Conservation (phyloP, 2,888 invertebrate genomes). For the Heliconius sara region DNA sequence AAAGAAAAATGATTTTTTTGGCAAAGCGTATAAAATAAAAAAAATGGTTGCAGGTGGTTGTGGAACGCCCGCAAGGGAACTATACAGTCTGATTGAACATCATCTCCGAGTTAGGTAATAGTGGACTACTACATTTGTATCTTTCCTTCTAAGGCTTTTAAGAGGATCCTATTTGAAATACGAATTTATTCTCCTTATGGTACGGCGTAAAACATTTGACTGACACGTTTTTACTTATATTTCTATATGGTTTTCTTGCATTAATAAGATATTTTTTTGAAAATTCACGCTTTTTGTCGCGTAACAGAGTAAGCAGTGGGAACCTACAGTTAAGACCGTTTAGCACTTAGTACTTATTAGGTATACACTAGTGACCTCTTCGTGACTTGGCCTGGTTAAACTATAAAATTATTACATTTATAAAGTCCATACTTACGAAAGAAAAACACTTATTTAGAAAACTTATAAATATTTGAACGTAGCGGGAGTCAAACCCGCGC, state of each 20-base stretch:
- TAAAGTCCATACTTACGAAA: no score
- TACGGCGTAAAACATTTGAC: background rate
- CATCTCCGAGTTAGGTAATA: conserved; percentile 22
- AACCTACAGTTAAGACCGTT: background rate
- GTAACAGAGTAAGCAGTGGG: background rate
- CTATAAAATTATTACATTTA: no score
- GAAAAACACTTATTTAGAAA: no score
- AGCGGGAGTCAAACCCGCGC: no score
- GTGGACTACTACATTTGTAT: conserved; percentile 21
- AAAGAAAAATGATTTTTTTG: background rate
- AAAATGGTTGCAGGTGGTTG: conserved; percentile 23
- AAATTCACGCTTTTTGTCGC: background rate
- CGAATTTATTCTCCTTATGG: background rate
- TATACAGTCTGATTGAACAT: conserved; percentile 25
- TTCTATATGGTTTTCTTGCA: background rate
- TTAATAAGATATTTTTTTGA: background rate
- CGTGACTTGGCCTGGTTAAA: no score
- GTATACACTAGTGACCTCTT: no score
- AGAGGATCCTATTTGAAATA: background rate
- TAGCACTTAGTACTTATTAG: background rate
- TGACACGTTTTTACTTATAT: background rate
- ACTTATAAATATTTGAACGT: no score
- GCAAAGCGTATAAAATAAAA: background rate
- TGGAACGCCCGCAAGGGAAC: conserved; percentile 19
- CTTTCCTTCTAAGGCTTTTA: conserved; percentile 7